Evolutionary conservation across 2,797 vertebrate species (phyloP).

Genomic region (Leptoclinus maculatus): DNA sequence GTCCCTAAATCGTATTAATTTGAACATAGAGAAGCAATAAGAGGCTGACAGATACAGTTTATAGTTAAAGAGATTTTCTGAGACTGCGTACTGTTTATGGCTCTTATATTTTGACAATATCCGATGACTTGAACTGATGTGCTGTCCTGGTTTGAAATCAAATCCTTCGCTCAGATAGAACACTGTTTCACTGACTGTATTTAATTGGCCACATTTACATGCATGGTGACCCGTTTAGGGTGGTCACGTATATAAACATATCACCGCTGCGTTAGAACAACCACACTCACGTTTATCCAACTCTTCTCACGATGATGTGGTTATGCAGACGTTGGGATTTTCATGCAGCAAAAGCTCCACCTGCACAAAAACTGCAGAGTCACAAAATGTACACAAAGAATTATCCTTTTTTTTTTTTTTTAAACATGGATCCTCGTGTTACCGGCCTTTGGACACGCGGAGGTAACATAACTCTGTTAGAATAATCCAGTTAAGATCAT

Average conservation of each 20-base stretch:
- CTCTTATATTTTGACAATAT: not conserved
- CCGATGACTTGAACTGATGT: not conserved
- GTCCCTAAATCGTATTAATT: constrained; percentile 28
- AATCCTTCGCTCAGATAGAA: constrained; percentile 4
- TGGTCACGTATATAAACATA: constrained; percentile 13
- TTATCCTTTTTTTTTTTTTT: constrained; percentile 11
- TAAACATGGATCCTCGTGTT: constrained; percentile 43
- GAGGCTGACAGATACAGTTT: not conserved
- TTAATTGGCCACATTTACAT: constrained; percentile 6
- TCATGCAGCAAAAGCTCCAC: constrained; percentile 11
- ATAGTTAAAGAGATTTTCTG: not conserved
- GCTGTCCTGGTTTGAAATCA: constrained; percentile 2
- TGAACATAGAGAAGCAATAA: constrained; percentile 26
- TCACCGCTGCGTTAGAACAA: not conserved
- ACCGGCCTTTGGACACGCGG: constrained; percentile 34
- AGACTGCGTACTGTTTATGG: not conserved
- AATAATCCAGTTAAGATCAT: constrained; percentile 56
- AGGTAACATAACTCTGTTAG: constrained; percentile 40
- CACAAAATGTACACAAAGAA: constrained; percentile 40
- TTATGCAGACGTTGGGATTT: constrained; percentile 18
- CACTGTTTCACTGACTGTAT: constrained; percentile 1
- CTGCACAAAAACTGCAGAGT: constrained; percentile 9
- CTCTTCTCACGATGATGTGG: constrained; percentile 16
- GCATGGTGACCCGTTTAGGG: constrained; percentile 4
- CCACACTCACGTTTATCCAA: not conserved